Evolutionary conservation across 2,888 invertebrate species (phyloP).

Genomic region (Heliconius charithonia): DNA sequence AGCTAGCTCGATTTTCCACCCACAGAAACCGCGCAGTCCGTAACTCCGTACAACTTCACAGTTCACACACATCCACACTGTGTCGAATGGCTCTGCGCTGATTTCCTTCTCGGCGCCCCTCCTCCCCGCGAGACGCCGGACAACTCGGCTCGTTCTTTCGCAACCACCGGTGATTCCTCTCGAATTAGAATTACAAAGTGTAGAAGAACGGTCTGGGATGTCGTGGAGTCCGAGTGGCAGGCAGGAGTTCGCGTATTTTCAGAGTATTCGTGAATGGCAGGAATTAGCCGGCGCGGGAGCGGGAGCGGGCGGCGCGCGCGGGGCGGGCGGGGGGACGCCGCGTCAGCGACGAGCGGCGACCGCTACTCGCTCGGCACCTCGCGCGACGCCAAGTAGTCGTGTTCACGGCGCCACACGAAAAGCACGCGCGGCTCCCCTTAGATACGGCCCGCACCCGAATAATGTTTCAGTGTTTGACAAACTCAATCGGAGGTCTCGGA

Average conservation of each 20-base stretch:
- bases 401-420: constrained; percentile 78
- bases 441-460: constrained; percentile 82
- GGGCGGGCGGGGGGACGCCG: constrained; percentile 53
- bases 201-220: constrained; percentile 40
- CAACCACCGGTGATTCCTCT: constrained; percentile 41
- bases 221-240: constrained; percentile 48
- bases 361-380: constrained; percentile 55
- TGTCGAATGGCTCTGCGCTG: constrained; percentile 69
- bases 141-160: constrained; percentile 48
- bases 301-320: constrained; percentile 48
- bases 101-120: constrained; percentile 73
- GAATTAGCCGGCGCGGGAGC: constrained; percentile 62
- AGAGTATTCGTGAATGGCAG: constrained; percentile 76
- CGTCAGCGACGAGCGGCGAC: constrained; percentile 59
- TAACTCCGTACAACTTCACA: constrained; percentile 55
- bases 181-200: constrained; percentile 38
- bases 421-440: constrained; percentile 80
- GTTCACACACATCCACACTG: constrained; percentile 55
- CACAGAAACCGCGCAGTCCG: constrained; percentile 62
- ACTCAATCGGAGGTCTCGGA: constrained; percentile 83
- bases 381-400: constrained; percentile 67
- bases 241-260: constrained; percentile 65
- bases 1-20: constrained; percentile 65
- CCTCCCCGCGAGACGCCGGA: constrained; percentile 62
- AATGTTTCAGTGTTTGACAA: constrained; percentile 84